phyloP scores from a whole-genome alignment of 2,888 invertebrate genomes.

The Drosophila yooni region DNA sequence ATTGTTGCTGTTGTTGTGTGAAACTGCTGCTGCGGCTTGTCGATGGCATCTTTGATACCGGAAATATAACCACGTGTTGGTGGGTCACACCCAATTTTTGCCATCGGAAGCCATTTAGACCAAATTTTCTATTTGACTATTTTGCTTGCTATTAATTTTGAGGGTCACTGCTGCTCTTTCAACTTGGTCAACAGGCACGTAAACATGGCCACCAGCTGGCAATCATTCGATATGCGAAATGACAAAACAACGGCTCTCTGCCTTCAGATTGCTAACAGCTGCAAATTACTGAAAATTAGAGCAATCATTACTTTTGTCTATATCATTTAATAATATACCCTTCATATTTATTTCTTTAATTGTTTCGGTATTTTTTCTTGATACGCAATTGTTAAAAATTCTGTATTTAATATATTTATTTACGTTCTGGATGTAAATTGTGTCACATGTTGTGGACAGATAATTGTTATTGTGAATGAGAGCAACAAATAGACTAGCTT shows the following conservation, averaged over 20 bases:
- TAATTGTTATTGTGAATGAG: neutral
- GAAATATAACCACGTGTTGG: slow-evolving; percentile 65
- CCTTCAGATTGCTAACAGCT: neutral
- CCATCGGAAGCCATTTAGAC: slow-evolving; percentile 32
- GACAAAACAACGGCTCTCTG: neutral
- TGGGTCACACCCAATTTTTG: slow-evolving; percentile 29
- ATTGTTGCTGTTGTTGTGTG: neutral
- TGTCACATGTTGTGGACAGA: neutral
- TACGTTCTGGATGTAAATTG: neutral
- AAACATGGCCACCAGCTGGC: slow-evolving; percentile 44
- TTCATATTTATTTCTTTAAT: neutral
- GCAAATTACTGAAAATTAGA: neutral
- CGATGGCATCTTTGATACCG: slow-evolving; percentile 42
- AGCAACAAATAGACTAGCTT: neutral
- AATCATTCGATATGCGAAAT: slow-evolving; percentile 10
- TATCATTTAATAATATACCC: neutral
- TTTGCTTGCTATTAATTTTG: slow-evolving; percentile 1
- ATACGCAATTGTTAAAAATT: neutral
- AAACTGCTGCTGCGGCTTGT: slow-evolving; percentile 19
- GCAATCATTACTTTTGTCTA: neutral
- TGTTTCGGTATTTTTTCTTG: too few species aligned
- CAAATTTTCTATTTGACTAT: slow-evolving; percentile 16
- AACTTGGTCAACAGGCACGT: slow-evolving; percentile 51
- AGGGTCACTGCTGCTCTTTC: neutral
- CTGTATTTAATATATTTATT: neutral